These are phyloP conservation scores for Chironex yamaguchii DNA, from an alignment of 30 jellyfish, hydroid and myxozoan species.

Conservation along the genomic window DNA sequence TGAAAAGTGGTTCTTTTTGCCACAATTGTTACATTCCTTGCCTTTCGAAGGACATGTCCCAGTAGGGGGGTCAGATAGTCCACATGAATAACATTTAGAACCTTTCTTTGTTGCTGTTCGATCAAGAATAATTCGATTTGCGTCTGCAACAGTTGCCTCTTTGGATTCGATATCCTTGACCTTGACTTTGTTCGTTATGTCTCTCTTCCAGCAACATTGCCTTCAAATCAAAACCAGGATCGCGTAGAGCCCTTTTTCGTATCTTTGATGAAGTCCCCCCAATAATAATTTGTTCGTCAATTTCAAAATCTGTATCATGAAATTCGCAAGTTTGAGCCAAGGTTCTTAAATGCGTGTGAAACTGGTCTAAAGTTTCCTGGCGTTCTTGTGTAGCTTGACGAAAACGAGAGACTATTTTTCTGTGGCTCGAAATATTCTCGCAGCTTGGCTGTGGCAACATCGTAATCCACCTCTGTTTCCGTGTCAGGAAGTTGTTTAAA, in stretches of 20 bases:
- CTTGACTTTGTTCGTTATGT: constrained; percentile 11
- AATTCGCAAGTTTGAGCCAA: constrained; percentile 13
- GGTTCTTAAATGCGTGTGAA: constrained; percentile 13
- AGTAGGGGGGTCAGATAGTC: constrained; percentile 1
- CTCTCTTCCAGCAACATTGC: constrained; percentile 31
- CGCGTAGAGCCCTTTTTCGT: constrained; percentile 13
- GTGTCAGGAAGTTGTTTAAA: constrained; percentile 21
- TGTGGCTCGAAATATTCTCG: constrained; percentile 54
- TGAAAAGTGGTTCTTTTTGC: constrained; percentile 10
- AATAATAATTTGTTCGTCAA: constrained; percentile 20
- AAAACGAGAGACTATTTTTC: constrained; percentile 7
- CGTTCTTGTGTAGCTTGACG: constrained; percentile 33
- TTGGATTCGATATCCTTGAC: constrained; percentile 18
- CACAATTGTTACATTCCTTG: constrained; percentile 15
- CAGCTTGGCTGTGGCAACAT: not conserved
- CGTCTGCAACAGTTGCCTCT: not conserved
- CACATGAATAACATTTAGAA: constrained; percentile 8
- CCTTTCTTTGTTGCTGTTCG: not conserved
- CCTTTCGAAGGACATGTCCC: constrained; percentile 18
- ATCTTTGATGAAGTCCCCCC: constrained; percentile 38
- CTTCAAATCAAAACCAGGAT: constrained; percentile 8
- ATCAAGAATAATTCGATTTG: not conserved
- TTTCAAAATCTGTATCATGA: constrained; percentile 21
- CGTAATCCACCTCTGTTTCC: constrained; percentile 5
- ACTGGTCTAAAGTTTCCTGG: constrained; percentile 27